Conservation (phyloP, 1,140 invertebrate genomes). For the Macrobrachium rosenbergii region DNA sequence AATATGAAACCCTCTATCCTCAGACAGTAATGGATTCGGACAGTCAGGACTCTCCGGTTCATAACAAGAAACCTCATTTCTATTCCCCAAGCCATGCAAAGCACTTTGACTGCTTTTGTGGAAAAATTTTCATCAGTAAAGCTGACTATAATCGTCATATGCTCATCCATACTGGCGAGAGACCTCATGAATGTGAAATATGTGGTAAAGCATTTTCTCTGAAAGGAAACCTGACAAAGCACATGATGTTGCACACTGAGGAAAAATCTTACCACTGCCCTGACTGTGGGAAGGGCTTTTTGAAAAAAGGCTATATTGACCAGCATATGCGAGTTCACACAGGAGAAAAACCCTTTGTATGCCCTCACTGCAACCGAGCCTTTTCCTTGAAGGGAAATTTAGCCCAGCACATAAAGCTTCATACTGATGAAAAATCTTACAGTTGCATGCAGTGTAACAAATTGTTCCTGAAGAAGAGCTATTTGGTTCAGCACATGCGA, state of each 20-base stretch:
- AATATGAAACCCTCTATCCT: too few relatives aligned
- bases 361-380: conserved; percentile 36
- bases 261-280: conserved; percentile 53
- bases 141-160: conserved; percentile 87
- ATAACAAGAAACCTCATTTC: not conserved
- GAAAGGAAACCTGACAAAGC: conserved; percentile 95
- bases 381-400: conserved; percentile 55
- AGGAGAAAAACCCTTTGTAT: conserved; percentile 50
- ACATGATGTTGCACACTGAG: conserved; percentile 70
- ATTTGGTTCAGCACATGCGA: conserved; percentile 67
- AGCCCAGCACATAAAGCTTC: conserved; percentile 49
- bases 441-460: conserved; percentile 49
- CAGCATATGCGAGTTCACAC: conserved; percentile 50
- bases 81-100: conserved; percentile 10
- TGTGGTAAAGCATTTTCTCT: conserved; percentile 94
- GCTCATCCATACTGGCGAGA: conserved; percentile 72
- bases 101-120: conserved; percentile 77
- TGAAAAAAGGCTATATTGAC: conserved; percentile 47
- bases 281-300: conserved; percentile 39
- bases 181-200: conserved; percentile 85
- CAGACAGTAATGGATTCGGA: too few relatives aligned
- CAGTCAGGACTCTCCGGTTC: not conserved
- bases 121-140: conserved; percentile 94
- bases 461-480: conserved; percentile 59
- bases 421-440: conserved; percentile 55